Evolutionary conservation across 2,797 vertebrate genomes (phyloP), one percentile per base, ranked within the genome.

Genomic region (Takifugu rubripes): DNA sequence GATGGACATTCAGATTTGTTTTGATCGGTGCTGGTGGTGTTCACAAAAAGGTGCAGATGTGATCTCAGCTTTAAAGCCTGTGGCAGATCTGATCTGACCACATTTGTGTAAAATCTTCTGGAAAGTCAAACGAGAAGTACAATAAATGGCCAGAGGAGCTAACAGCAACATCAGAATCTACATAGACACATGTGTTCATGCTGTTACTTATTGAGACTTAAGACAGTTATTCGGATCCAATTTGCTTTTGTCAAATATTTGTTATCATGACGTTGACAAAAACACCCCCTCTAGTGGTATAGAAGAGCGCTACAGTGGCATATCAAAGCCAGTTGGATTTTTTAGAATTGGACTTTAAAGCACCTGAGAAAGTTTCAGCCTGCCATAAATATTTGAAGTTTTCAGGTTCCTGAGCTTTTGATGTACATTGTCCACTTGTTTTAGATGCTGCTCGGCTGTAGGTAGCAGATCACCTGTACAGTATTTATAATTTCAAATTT

Each of bases 401-500:
- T 60, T 58, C 49, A 24, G 64, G 45, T 63, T 56, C 60, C 8
- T 49, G 51, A 25, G 33, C 60, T 70, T 61, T 61, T 66, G 48
- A 59, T 60, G 71, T 70, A 52, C 24, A 9, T 12, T 48, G 59
- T 56, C 31, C 50, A 57, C 47, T 72, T 57, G 64, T 61, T 56
- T 25, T 49, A 65, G 61, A 72, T 56, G 70, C 77, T 12, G 51
- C 71, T 33, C 44, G 63, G 75, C 64, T 64, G 75, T 69, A 40
- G 54, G 72, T 82, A 79, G 78, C 80, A 78, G 68, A 74, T 72
- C 56, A 69, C 72, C 68, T 93, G 92, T 94, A 96, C 92, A 95
- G 94, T 95, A 95, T 95, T 96, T 95, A 95, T 94, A 90, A 75
- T 93, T 94, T 88, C 75, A 64, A 84, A 89, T 90, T 61, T 91